Conservation (phyloP, 2,113 vertebrate species). For the Burhinus oedicnemus region DNA sequence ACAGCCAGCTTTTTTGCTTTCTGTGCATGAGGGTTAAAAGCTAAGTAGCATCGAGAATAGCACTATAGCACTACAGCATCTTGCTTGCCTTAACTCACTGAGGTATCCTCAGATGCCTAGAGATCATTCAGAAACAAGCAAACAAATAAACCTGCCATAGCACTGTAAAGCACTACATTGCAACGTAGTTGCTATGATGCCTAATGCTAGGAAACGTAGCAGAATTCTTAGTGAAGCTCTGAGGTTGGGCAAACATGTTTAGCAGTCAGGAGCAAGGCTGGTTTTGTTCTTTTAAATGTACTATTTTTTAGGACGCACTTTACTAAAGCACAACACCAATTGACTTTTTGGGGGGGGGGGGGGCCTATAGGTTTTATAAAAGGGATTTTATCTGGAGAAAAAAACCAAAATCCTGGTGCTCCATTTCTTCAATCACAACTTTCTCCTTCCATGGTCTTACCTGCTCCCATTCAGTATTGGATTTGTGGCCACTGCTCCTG, state of each 20-base stretch:
- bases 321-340: neutral
- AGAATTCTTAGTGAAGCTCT: neutral
- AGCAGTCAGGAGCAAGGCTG: neutral
- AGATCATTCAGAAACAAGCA: neutral
- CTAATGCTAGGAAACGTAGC: neutral
- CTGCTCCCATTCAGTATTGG: neutral
- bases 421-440: neutral
- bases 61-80: neutral
- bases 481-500: neutral
- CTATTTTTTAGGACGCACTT: neutral
- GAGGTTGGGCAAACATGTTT: neutral
- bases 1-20: slow-evolving; percentile 51
- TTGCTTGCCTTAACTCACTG: neutral
- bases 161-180: neutral
- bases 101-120: neutral
- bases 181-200: neutral
- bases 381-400: neutral
- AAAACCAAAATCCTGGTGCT: neutral
- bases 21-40: neutral
- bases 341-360: too few relatives aligned
- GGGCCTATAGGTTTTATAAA: neutral
- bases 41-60: neutral
- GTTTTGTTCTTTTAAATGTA: neutral
- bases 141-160: neutral
- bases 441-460: neutral